Evolutionary conservation across 2,797 vertebrate species (phyloP).

Genomic region (Clarias fuscus): DNA sequence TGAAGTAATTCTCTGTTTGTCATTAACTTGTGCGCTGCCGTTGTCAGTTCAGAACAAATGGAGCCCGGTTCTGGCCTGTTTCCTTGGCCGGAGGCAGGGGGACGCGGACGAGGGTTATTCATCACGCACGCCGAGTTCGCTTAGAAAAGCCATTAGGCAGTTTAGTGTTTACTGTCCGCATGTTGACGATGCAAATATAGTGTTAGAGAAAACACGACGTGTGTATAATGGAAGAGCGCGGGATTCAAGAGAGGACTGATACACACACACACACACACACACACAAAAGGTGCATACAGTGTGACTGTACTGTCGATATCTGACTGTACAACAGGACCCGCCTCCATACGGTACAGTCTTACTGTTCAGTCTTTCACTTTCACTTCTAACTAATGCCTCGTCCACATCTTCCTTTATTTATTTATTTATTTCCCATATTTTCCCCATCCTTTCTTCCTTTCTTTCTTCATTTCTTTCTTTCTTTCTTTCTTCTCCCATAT

Average conservation of each 20-base stretch:
- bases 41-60: slow-evolving; percentile 34
- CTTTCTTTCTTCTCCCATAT: not conserved
- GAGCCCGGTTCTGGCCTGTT: not conserved
- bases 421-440: too few species aligned
- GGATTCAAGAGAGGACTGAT: not conserved
- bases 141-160: slow-evolving; percentile 16
- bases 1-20: slow-evolving; percentile 30
- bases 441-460: not conserved
- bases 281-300: not conserved
- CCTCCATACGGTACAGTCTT: too few species aligned
- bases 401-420: too few species aligned
- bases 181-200: not conserved
- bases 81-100: slow-evolving; percentile 22
- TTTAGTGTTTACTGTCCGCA: not conserved
- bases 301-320: too few species aligned
- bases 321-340: too few species aligned
- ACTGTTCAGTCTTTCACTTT: too few species aligned
- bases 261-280: not conserved
- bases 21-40: slow-evolving; percentile 3
- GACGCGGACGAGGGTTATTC: slow-evolving; percentile 30
- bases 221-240: not conserved
- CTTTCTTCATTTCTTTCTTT: not conserved
- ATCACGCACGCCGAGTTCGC: slow-evolving; percentile 19
- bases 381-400: too few species aligned
- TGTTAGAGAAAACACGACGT: not conserved